phyloP scores from a whole-genome alignment of 2,888 invertebrate genomes.

The Cryptus viduatorius region DNA sequence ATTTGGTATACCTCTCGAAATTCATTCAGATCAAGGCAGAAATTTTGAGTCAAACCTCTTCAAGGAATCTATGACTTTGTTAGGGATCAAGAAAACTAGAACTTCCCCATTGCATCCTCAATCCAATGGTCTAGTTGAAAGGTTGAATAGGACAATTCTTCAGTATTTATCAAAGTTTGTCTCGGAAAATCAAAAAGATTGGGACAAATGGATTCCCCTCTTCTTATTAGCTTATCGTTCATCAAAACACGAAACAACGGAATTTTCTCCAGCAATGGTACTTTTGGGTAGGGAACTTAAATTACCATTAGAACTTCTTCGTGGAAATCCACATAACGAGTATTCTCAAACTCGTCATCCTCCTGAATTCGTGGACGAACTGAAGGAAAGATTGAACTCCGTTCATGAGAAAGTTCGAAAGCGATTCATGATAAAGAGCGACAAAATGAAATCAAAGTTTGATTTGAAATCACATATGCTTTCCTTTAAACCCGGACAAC shows the following conservation, averaged over 20 bases:
- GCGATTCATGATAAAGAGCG: conserved; percentile 28
- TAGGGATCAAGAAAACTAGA: conserved; percentile 74
- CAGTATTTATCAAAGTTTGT: conserved; percentile 65
- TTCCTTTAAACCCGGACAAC: conserved; percentile 34
- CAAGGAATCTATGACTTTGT: conserved; percentile 68
- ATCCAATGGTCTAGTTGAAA: conserved; percentile 70
- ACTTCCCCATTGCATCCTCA: conserved; percentile 70
- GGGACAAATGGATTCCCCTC: conserved; percentile 67
- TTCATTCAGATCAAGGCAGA: conserved; percentile 73
- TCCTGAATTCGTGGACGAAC: conserved; percentile 49
- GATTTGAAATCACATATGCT: conserved; percentile 50
- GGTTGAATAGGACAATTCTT: conserved; percentile 67
- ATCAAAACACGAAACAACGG: conserved; percentile 51
- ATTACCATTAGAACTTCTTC: conserved; percentile 40
- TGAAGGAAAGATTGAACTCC: conserved; percentile 19
- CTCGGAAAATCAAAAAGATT: conserved; percentile 67
- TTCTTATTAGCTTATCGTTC: conserved; percentile 64
- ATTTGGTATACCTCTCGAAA: conserved; percentile 67
- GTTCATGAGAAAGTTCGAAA: conserved; percentile 38
- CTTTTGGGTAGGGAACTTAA: conserved; percentile 40
- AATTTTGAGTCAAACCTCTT: conserved; percentile 75
- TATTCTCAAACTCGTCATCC: neutral
- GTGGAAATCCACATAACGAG: conserved; percentile 18
- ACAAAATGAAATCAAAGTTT: conserved; percentile 39
- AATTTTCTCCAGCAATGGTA: conserved; percentile 34